Conservation (phyloP, 2,888 invertebrate genomes). For the Zaprionus bogoriensis region DNA sequence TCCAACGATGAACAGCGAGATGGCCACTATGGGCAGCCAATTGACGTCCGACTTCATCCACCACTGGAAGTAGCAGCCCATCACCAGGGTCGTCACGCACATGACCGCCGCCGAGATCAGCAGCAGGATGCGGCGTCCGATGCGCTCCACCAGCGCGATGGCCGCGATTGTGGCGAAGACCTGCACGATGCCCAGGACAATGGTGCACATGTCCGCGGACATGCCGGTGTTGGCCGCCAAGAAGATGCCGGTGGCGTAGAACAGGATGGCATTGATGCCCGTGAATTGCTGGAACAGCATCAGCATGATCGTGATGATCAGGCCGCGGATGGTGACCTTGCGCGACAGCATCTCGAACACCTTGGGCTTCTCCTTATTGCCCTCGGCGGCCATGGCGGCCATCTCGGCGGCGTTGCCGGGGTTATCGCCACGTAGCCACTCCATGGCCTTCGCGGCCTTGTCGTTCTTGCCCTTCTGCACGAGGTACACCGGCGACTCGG, state of each 20-base stretch:
- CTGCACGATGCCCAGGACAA: slow-evolving; percentile 91
- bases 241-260: slow-evolving; percentile 90
- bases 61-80: slow-evolving; percentile 87
- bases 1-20: slow-evolving; percentile 89
- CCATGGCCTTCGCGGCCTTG: slow-evolving; percentile 87
- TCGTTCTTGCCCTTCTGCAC: slow-evolving; percentile 85
- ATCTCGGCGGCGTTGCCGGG: slow-evolving; percentile 86
- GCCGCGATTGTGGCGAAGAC: slow-evolving; percentile 86
- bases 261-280: slow-evolving; percentile 91
- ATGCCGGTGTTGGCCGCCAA: slow-evolving; percentile 28
- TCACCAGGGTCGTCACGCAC: slow-evolving; percentile 86
- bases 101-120: slow-evolving; percentile 87
- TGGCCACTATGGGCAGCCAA: slow-evolving; percentile 89
- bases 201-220: slow-evolving; percentile 85
- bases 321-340: slow-evolving; percentile 85
- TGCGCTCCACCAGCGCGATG: slow-evolving; percentile 88
- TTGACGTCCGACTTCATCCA: slow-evolving; percentile 82
- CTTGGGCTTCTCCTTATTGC: slow-evolving; percentile 80
- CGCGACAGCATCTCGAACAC: slow-evolving; percentile 84
- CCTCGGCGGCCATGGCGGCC: slow-evolving; percentile 57
- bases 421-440: slow-evolving; percentile 87
- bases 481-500: slow-evolving; percentile 89
- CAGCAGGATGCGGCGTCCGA: slow-evolving; percentile 90
- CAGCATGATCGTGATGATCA: slow-evolving; percentile 88
- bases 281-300: slow-evolving; percentile 94